Conservation (phyloP, 2,113 vertebrate species). For the Isurus oxyrinchus region DNA sequence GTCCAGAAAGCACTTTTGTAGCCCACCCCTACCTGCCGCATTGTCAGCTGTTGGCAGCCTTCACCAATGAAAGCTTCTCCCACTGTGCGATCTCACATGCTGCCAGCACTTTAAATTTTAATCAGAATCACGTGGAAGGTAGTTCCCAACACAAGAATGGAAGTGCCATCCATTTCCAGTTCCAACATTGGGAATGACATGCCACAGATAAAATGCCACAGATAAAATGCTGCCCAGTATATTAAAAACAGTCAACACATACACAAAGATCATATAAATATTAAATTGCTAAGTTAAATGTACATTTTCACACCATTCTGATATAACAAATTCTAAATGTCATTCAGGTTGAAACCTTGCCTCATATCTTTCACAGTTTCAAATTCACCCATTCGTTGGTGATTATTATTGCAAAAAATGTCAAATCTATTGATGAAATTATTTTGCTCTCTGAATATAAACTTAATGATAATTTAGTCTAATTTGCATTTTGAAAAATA, state of each 20-base stretch:
- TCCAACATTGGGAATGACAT: no score
- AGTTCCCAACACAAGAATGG: no score
- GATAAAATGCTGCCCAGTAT: no score
- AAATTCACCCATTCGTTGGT: background rate
- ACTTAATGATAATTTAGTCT: background rate
- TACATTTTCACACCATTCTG: background rate
- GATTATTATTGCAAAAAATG: background rate
- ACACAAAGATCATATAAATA: background rate
- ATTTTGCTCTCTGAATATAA: background rate
- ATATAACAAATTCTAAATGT: background rate
- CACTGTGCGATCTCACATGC: no score
- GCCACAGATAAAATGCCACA: no score
- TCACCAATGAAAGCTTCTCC: no score
- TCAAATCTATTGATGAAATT: background rate
- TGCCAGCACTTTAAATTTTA: no score
- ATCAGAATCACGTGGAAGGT: no score
- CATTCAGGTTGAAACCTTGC: background rate
- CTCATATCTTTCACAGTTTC: background rate
- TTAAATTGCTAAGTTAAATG: background rate
- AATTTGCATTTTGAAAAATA: background rate
- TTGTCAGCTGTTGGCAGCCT: no score
- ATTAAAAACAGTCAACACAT: background rate
- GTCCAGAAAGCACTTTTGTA: no score
- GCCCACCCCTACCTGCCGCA: no score
- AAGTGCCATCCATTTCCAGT: no score